Evolutionary conservation across 2,888 invertebrate genomes (phyloP).

Genomic region (Euspilapteryx auroguttella): DNA sequence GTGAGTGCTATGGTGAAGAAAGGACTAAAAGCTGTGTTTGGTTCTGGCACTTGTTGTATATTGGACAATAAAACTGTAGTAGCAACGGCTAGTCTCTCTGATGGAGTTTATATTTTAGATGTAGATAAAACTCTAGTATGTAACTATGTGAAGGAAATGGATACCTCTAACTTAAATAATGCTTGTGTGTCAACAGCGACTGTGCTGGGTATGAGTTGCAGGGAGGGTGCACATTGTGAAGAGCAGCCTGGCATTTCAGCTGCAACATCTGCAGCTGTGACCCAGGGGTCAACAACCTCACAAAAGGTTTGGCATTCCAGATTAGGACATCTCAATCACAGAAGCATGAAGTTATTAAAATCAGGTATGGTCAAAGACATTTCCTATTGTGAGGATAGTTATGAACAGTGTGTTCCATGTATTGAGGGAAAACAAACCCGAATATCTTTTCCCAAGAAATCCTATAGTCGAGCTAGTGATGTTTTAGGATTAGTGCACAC

Average conservation of each 20-base stretch:
- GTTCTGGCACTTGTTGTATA: constrained; percentile 6
- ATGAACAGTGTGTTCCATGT: constrained; percentile 7
- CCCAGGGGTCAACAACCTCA: background rate
- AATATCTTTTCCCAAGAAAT: constrained; percentile 8
- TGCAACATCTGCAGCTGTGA: background rate
- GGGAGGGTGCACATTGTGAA: too few species aligned
- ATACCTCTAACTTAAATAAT: background rate
- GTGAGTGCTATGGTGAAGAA: constrained; percentile 7
- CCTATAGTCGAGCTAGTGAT: constrained; percentile 4
- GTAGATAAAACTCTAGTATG: background rate
- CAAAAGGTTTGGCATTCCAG: constrained; percentile 8
- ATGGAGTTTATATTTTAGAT: constrained; percentile 8
- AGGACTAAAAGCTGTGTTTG: constrained; percentile 5
- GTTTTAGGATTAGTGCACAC: constrained; percentile 8
- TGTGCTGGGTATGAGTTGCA: too few species aligned
- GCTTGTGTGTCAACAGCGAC: too few species aligned
- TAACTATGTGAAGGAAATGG: background rate
- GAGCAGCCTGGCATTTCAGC: background rate
- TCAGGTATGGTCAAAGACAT: constrained; percentile 8
- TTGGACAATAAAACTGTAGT: constrained; percentile 4
- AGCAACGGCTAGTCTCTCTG: constrained; percentile 5
- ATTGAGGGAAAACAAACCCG: constrained; percentile 8
- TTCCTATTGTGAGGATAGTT: constrained; percentile 5
- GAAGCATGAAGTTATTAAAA: constrained; percentile 8
- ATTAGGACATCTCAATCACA: constrained; percentile 7